Base-by-base conservation (phyloP, 2,888 invertebrate genomes). In the Cylindroiulus punctatus region DNA sequence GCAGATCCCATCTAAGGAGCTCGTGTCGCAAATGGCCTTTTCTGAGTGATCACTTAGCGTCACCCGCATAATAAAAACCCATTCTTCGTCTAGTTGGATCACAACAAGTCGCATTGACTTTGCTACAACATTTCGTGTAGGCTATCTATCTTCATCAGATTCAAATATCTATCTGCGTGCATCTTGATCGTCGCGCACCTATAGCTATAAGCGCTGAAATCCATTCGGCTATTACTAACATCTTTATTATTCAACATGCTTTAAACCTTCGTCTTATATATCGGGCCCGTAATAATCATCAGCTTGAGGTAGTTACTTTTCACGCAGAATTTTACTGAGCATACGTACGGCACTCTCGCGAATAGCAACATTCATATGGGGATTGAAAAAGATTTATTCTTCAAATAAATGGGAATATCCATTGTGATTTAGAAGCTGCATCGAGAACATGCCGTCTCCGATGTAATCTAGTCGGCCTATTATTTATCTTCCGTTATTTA, bases 141-240 rank as follows among this genome's bases (percentile, higher is more conserved):
- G 17, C 52, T 52, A 52, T 52, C 52, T 52, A 52, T 52, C 52
- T 52, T 52, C 52, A 52, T 52, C 52, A 52, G 52, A 52, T 19
- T 52, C 52, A 52, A 14, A 52, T 52, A 52, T 44, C 44, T 52
- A 52, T 52, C 19, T 19, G 52, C 52, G 19, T 52, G 52, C 52
- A 52, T 52, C 52, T 52, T 52, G 52, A 52, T 52, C 52, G 52
- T 52, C 19, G 52, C 52, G 19, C 7, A 17, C 47, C 52, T 52
- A 8, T 52, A 52, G 0, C 4, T 52, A 19, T 19, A 52, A 52
- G 14, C 14, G 52, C 14, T 52, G 52, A 52, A 52, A 52, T 52
- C 52, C 52, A 52, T 52, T 52, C 52, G 52, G 52, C 52, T 52
- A 52, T 52, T 52, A 52, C 52, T 52, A 52, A 52, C 52, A 52